Evolutionary conservation across 2,113 vertebrate species (phyloP).

Genomic region (Eulacestoma nigropectus): DNA sequence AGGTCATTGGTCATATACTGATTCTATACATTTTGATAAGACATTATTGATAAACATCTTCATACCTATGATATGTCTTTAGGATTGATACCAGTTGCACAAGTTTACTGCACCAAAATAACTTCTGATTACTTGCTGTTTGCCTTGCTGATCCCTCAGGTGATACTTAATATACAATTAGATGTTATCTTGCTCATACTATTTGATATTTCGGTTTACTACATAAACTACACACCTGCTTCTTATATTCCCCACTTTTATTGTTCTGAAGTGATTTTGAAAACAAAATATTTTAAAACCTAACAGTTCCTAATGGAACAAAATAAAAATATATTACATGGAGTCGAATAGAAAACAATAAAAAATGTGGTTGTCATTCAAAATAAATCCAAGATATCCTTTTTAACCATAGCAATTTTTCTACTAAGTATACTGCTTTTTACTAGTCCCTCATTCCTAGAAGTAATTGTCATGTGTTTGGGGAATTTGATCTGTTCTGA

Average conservation of each 20-base stretch:
- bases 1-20: neutral
- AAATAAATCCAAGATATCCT: neutral
- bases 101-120: neutral
- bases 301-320: neutral
- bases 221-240: neutral
- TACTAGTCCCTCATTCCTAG: neutral
- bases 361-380: neutral
- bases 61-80: neutral
- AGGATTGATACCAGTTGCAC: conserved; percentile 4
- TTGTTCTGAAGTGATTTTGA: neutral
- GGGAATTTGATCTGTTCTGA: neutral
- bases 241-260: neutral
- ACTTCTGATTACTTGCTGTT: neutral
- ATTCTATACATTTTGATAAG: neutral
- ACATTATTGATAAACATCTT: conserved; percentile 24
- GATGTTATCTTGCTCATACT: neutral
- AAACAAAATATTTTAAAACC: neutral
- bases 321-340: neutral
- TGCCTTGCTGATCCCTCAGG: conserved; percentile 19
- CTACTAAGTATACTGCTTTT: neutral
- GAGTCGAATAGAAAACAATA: neutral
- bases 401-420: neutral
- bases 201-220: conserved; percentile 10
- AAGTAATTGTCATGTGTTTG: neutral
- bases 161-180: conserved; percentile 11